Evolutionary conservation across 2,888 invertebrate species (phyloP).

Genomic region (Mechanitis mazaeus): DNA sequence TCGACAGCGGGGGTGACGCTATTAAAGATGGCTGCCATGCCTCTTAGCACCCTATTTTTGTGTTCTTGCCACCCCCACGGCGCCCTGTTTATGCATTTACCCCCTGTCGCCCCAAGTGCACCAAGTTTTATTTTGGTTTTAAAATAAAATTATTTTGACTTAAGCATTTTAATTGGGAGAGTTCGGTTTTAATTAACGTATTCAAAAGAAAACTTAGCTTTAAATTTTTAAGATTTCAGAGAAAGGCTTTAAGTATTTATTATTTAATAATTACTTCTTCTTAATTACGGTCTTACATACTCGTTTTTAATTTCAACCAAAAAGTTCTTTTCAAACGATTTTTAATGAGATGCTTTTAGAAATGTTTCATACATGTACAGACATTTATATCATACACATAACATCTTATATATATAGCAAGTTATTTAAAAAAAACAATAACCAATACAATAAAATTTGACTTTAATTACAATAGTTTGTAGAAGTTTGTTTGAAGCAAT

Average conservation of each 20-base stretch:
- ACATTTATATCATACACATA: no score
- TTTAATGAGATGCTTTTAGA: not conserved
- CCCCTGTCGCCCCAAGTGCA: constrained; percentile 51
- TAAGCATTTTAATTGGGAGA: constrained; percentile 38
- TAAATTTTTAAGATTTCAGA: constrained; percentile 8
- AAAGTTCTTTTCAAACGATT: not conserved
- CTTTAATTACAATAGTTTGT: constrained; percentile 18
- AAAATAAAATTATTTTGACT: constrained; percentile 37
- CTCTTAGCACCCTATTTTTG: constrained; percentile 71
- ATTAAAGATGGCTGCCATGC: constrained; percentile 58
- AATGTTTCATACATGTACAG: no score
- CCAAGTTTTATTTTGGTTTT: constrained; percentile 37
- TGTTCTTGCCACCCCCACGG: constrained; percentile 56
- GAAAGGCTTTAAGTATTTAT: constrained; percentile 7
- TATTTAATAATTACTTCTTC: constrained; percentile 10
- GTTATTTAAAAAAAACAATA: constrained; percentile 5
- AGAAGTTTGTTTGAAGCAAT: constrained; percentile 15
- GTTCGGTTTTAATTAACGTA: constrained; percentile 30
- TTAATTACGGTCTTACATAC: constrained; percentile 7
- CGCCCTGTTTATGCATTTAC: constrained; percentile 45
- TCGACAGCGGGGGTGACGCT: constrained; percentile 47
- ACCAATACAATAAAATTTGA: constrained; percentile 9
- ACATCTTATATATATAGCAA: not conserved
- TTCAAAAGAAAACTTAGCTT: constrained; percentile 22
- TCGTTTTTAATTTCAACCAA: not conserved